phyloP scores from a whole-genome alignment of 2,113 vertebrate genomes.

The Furnarius figulus region DNA sequence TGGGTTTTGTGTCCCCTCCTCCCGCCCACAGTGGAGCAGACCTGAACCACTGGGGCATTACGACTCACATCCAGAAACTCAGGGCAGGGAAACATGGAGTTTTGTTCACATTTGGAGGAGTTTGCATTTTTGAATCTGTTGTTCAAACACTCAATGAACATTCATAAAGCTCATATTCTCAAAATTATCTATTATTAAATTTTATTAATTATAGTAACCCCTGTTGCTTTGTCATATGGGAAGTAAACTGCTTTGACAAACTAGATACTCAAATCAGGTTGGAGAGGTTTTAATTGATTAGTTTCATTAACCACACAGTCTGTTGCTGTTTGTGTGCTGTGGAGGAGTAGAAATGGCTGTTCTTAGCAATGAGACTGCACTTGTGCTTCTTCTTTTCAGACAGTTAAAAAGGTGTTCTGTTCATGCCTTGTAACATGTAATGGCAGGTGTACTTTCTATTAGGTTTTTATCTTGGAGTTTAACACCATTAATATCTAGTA shows the following conservation, averaged over 20 bases:
- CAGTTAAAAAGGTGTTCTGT: not conserved
- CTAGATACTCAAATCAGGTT: not conserved
- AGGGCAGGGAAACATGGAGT: not conserved
- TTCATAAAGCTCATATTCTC: not conserved
- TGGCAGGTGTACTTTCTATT: not conserved
- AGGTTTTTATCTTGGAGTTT: not conserved
- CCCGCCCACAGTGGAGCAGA: fast-evolving
- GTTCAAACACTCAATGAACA: not conserved
- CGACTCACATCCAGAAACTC: fast-evolving
- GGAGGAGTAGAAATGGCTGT: not conserved
- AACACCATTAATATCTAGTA: not conserved
- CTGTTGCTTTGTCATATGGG: not conserved
- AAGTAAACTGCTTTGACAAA: constrained; percentile 33
- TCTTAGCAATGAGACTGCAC: not conserved
- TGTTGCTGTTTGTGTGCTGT: not conserved
- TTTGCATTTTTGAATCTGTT: fast-evolving
- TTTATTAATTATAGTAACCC: not conserved
- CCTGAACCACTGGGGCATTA: not conserved
- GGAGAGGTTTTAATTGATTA: constrained; percentile 7
- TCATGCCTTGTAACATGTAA: not conserved
- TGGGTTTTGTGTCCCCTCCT: fast-evolving
- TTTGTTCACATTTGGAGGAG: not conserved
- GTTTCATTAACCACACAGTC: constrained; percentile 5
- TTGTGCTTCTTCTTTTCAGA: fast-evolving
- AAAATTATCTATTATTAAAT: not conserved